Conservation (phyloP, 2,888 invertebrate species). For the Synergus umbraculus region DNA sequence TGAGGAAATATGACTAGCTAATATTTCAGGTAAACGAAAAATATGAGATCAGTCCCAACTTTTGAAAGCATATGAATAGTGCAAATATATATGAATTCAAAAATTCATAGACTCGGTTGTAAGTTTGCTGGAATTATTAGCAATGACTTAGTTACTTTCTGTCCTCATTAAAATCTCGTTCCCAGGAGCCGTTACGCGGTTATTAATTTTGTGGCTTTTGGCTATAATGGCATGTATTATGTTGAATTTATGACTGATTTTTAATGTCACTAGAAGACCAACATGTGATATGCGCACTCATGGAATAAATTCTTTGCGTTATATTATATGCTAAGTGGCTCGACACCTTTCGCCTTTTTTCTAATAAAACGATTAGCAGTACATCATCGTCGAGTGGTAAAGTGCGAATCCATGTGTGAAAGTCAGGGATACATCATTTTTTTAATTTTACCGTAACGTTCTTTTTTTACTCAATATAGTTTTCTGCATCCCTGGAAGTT, state of each 20-base stretch:
- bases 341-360: background rate
- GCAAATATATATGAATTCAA: conserved; percentile 15
- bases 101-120: conserved; percentile 17
- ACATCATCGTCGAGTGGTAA: conserved; percentile 3
- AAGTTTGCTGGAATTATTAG: conserved; percentile 29
- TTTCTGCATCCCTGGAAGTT: background rate
- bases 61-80: conserved; percentile 13
- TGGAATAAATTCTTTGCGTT: background rate
- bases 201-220: background rate
- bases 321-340: background rate
- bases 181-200: background rate
- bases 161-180: conserved; percentile 20
- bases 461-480: no score
- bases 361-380: background rate
- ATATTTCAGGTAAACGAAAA: conserved; percentile 17
- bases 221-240: conserved; percentile 10
- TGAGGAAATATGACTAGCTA: conserved; percentile 6
- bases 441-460: no score
- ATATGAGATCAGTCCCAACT: background rate
- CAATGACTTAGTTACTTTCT: background rate
- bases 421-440: background rate
- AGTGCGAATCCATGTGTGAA: background rate
- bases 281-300: background rate
- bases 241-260: no score
- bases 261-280: no score